Percentiles rank a stretch among this genome's conserved stretches.
Evolutionary conservation across 2,113 vertebrate genomes (phyloP).

Genomic region (Spea multiplicata): DNA sequence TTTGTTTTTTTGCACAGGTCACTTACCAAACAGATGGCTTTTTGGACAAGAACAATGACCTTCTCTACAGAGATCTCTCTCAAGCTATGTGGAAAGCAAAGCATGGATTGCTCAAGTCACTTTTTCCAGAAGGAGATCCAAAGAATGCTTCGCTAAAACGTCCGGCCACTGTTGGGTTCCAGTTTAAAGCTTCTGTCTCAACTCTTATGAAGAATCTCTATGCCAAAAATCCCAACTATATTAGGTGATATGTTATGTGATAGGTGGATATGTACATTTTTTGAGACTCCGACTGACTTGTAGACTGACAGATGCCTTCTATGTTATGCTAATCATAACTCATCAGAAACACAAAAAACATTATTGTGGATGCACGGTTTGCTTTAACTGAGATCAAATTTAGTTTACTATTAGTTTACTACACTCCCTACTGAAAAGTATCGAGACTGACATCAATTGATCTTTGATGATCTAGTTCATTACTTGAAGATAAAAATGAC

Average conservation of each 20-base stretch:
- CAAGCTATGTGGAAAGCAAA: slow-evolving; percentile 72
- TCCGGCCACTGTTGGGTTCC: slow-evolving; percentile 66
- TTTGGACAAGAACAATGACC: slow-evolving; percentile 77
- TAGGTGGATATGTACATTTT: not conserved
- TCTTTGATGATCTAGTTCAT: too few species aligned
- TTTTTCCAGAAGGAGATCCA: slow-evolving; percentile 75
- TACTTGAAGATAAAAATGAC: too few species aligned
- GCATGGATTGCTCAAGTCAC: slow-evolving; percentile 60
- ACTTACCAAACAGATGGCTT: slow-evolving; percentile 67
- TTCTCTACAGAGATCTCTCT: slow-evolving; percentile 72
- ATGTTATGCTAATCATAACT: too few species aligned
- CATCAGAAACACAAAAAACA: too few species aligned
- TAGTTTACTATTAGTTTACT: too few species aligned
- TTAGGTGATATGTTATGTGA: slow-evolving; percentile 60
- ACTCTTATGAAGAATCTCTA: slow-evolving; percentile 75
- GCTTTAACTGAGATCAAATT: too few species aligned
- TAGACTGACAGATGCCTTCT: too few species aligned
- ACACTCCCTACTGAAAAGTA: too few species aligned
- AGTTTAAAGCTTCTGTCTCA: slow-evolving; percentile 70
- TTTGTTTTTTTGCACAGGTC: slow-evolving; percentile 57
- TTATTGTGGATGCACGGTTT: too few species aligned
- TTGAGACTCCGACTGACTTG: too few species aligned
- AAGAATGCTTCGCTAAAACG: slow-evolving; percentile 67
- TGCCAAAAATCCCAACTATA: slow-evolving; percentile 77
- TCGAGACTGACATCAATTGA: too few species aligned